These are phyloP conservation scores for Propsilocerus akamusi DNA, from an alignment of 1,140 invertebrate genomes.

Conservation along the genomic window DNA sequence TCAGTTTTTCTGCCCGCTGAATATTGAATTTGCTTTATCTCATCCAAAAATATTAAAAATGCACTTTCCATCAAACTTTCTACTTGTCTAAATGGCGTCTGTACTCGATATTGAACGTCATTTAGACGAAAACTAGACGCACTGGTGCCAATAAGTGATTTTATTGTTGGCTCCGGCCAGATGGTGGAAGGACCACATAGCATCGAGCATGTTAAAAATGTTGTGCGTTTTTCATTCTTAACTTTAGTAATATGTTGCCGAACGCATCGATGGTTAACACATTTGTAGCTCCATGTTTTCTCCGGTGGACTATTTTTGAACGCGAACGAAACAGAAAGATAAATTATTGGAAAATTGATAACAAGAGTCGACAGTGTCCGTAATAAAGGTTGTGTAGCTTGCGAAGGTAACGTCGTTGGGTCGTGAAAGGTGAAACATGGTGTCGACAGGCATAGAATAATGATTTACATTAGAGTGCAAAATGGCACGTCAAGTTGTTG, in stretches of 20 bases:
- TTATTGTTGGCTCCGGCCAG: slow-evolving; percentile 23
- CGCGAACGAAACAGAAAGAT: not conserved
- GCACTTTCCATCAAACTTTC: slow-evolving; percentile 14
- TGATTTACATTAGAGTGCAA: no score
- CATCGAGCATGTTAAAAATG: slow-evolving; percentile 23
- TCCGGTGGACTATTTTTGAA: slow-evolving; percentile 16
- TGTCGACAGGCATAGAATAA: no score
- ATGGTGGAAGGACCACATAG: slow-evolving; percentile 20
- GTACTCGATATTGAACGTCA: slow-evolving; percentile 15
- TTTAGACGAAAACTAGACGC: slow-evolving; percentile 18
- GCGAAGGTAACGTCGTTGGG: no score
- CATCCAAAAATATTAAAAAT: slow-evolving; percentile 18
- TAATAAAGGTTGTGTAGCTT: no score
- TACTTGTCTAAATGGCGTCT: slow-evolving; percentile 16
- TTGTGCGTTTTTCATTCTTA: slow-evolving; percentile 17
- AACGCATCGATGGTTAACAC: slow-evolving; percentile 19
- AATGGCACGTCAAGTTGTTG: no score
- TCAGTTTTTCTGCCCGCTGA: slow-evolving; percentile 6
- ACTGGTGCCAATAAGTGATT: slow-evolving; percentile 15
- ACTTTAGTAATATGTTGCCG: slow-evolving; percentile 12
- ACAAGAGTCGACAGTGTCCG: no score
- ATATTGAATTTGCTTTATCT: slow-evolving; percentile 16
- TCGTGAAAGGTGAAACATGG: no score
- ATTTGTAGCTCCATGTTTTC: slow-evolving; percentile 23
- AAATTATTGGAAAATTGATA: no score